Evolutionary conservation across 2,888 invertebrate genomes (phyloP).

Genomic region (Tortricodes alternella): DNA sequence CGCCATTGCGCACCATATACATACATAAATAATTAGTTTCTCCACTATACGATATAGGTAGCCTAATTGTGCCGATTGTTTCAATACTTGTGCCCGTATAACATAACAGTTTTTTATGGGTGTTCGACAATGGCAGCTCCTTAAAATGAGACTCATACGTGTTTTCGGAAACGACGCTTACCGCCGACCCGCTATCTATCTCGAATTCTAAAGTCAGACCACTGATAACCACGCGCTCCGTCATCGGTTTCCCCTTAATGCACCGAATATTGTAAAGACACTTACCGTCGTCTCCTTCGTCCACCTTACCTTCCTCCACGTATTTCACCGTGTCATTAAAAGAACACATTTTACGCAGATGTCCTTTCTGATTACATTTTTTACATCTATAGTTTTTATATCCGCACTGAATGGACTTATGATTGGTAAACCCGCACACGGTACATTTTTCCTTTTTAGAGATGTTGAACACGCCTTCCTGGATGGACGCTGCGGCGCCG

Average conservation of each 20-base stretch:
- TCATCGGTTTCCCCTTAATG: constrained; percentile 27
- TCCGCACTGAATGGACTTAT: constrained; percentile 30
- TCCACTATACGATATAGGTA: constrained; percentile 27
- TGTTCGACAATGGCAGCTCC: constrained; percentile 20
- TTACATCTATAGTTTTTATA: neutral
- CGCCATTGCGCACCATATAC: constrained; percentile 22
- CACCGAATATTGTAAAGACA: constrained; percentile 32
- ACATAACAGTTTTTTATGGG: constrained; percentile 25
- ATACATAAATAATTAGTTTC: constrained; percentile 10
- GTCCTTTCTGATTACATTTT: neutral
- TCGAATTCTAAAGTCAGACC: constrained; percentile 30
- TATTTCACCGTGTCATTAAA: constrained; percentile 10
- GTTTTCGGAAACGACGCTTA: constrained; percentile 31
- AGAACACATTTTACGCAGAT: neutral
- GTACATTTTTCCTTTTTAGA: constrained; percentile 35
- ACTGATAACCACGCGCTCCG: constrained; percentile 23
- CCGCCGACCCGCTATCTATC: constrained; percentile 35
- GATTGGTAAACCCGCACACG: constrained; percentile 36
- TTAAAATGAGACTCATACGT: constrained; percentile 22
- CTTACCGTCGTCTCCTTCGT: constrained; percentile 35
- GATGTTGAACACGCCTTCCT: constrained; percentile 27
- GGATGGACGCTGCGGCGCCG: neutral
- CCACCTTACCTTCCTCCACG: constrained; percentile 29
- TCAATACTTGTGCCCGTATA: constrained; percentile 31
- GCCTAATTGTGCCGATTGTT: constrained; percentile 13